Evolutionary conservation across 2,888 invertebrate species (phyloP).

Genomic region (Pomacea canaliculata): DNA sequence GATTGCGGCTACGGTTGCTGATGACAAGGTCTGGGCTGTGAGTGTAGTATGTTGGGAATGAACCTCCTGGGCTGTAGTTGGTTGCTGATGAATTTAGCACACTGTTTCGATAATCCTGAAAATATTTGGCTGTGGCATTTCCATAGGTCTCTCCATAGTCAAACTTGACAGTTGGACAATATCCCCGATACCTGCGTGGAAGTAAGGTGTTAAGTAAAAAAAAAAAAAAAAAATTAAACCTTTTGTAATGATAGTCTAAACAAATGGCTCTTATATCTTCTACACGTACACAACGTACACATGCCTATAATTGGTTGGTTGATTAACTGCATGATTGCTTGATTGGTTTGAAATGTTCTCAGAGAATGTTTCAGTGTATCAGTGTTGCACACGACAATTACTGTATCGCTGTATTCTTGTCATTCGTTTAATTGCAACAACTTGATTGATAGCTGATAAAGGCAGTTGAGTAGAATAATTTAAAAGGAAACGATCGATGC

Average conservation of each 20-base stretch:
- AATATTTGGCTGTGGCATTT: conserved; percentile 68
- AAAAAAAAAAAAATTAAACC: background rate
- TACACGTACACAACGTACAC: no score
- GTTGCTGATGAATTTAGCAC: conserved; percentile 65
- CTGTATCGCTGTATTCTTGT: no score
- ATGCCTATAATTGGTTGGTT: no score
- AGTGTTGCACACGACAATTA: no score
- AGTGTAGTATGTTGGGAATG: conserved; percentile 69
- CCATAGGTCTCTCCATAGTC: conserved; percentile 71
- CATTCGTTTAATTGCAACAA: no score
- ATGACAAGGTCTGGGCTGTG: conserved; percentile 69
- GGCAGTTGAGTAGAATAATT: no score
- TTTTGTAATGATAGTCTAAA: background rate
- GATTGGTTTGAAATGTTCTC: no score
- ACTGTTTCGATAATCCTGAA: conserved; percentile 68
- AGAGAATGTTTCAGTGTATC: no score
- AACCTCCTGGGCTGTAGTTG: conserved; percentile 66
- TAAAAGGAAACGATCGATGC: no score
- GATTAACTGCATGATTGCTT: no score
- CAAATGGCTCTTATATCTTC: no score
- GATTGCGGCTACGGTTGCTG: conserved; percentile 61
- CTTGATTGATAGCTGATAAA: no score
- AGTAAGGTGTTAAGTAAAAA: background rate
- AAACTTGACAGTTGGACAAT: conserved; percentile 69
- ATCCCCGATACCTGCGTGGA: conserved; percentile 64